Base-by-base conservation (phyloP, 2,113 vertebrate genomes). In the Phylloscopus trochilus region DNA sequence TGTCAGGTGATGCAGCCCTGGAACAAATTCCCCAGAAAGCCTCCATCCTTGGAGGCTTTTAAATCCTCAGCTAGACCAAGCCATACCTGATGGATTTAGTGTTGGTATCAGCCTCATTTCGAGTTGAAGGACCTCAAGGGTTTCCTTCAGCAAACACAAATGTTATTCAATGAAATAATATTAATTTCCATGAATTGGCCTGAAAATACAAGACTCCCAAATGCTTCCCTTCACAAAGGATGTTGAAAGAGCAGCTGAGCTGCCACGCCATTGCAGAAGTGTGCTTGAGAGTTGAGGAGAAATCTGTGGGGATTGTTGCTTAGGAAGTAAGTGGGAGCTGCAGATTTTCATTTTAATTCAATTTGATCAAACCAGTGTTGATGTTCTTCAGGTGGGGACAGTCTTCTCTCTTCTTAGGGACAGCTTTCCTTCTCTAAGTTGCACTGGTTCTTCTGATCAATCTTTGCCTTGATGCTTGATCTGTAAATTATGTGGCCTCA, bases 381-480 rank as follows among this genome's bases (percentile, higher is more conserved):
- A 6, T 75, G 39, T 56, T 81, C 51, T 56, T 27, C 20, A n/a
- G 63, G 39, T 58, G 37, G 8, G 52, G 16, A 30, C 41, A 43
- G 21, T 17, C 66, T 55, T 46, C 35, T 79, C 55, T 49, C 59
- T 26, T 69, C 53, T 75, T 11, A 31, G 31, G 78, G 13, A 35
- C 56, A 46, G 8, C 53, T 90, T 73, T 21, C 15, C 26, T 24
- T 87, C 77, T 83, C 87, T 92, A 7, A 8, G 77, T 83, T 77
- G 37, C 21, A 3, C 24, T 53, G 56, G 30, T 39, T 86, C 41
- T 86, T 95, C 67, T 86, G 19, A 78, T 70, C 53, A 79, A 19
- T 62, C 62, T 94, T 93, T 96, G 56, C 52, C 53, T 91, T 87
- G 43, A 72, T 94, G 70, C 73, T 53, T 64, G 87, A 53, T 64